Conservation (phyloP, 2,888 invertebrate species). For the Leptopterna dolabrata region DNA sequence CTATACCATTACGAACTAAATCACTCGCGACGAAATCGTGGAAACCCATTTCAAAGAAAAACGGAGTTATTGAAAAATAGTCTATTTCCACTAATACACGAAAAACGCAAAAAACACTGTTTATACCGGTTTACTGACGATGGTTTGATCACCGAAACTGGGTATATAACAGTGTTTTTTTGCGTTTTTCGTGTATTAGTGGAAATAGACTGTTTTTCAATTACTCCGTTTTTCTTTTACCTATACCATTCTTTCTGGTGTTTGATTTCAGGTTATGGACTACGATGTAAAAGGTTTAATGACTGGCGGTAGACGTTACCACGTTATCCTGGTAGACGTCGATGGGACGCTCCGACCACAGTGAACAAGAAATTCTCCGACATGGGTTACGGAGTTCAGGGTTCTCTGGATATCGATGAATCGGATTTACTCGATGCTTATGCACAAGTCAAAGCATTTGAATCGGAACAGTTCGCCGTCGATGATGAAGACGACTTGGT, state of each 20-base stretch:
- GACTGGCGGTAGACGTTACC: conserved; percentile 25
- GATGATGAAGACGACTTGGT: neutral
- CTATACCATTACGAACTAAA: too few species aligned
- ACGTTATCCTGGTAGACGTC: conserved; percentile 1
- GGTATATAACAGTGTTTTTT: too few species aligned
- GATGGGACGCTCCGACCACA: neutral
- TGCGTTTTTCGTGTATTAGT: too few species aligned
- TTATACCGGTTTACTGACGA: too few species aligned
- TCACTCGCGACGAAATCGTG: too few species aligned
- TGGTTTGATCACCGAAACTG: too few species aligned
- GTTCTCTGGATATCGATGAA: neutral
- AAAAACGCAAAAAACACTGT: too few species aligned
- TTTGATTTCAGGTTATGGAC: conserved; percentile 15
- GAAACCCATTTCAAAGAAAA: too few species aligned
- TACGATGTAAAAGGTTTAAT: neutral
- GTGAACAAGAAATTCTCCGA: neutral
- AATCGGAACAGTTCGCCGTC: neutral
- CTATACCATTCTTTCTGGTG: neutral
- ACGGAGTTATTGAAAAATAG: too few species aligned
- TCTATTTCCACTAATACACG: too few species aligned
- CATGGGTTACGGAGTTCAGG: neutral
- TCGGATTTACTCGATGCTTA: neutral
- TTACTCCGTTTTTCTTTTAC: too few species aligned
- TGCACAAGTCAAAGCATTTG: neutral
- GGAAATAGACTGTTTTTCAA: too few species aligned